phyloP scores from a whole-genome alignment of 2,113 vertebrate genomes.

The Periophthalmus modestus region DNA sequence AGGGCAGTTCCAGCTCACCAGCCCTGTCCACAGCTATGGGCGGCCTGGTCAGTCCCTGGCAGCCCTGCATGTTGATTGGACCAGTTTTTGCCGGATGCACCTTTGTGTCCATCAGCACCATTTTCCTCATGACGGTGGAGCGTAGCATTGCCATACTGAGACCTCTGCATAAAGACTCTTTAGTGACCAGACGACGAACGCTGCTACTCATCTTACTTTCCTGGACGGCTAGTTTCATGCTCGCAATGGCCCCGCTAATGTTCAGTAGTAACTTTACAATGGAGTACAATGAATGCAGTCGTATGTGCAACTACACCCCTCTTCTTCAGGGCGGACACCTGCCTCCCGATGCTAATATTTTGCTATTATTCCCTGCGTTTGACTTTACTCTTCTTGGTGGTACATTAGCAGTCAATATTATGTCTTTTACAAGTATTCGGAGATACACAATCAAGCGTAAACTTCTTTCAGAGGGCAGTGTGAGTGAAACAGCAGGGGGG shows the following conservation, averaged over 20 bases:
- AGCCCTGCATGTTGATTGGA: slow-evolving; percentile 82
- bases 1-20: slow-evolving; percentile 41
- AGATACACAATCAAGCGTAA: slow-evolving; percentile 77
- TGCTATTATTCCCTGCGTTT: slow-evolving; percentile 82
- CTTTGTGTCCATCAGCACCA: slow-evolving; percentile 86
- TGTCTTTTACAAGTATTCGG: slow-evolving; percentile 81
- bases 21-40: slow-evolving; percentile 15
- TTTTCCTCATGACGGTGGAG: slow-evolving; percentile 84
- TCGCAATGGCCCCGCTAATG: slow-evolving; percentile 77
- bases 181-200: slow-evolving; percentile 78
- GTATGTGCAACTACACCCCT: slow-evolving; percentile 82
- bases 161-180: slow-evolving; percentile 79
- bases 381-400: slow-evolving; percentile 79
- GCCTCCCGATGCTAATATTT: slow-evolving; percentile 68
- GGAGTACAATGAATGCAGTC: slow-evolving; percentile 84
- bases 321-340: slow-evolving; percentile 43
- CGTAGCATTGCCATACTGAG: slow-evolving; percentile 80
- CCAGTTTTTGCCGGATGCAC: slow-evolving; percentile 84
- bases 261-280: slow-evolving; percentile 76
- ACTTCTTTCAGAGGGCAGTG: slow-evolving; percentile 74
- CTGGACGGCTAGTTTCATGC: slow-evolving; percentile 78
- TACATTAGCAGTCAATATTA: slow-evolving; percentile 77
- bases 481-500: slow-evolving; percentile 38
- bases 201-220: slow-evolving; percentile 75
- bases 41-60: slow-evolving; percentile 49